phyloP scores from a whole-genome alignment of 1,140 invertebrate species.

The Psix sp. region DNA sequence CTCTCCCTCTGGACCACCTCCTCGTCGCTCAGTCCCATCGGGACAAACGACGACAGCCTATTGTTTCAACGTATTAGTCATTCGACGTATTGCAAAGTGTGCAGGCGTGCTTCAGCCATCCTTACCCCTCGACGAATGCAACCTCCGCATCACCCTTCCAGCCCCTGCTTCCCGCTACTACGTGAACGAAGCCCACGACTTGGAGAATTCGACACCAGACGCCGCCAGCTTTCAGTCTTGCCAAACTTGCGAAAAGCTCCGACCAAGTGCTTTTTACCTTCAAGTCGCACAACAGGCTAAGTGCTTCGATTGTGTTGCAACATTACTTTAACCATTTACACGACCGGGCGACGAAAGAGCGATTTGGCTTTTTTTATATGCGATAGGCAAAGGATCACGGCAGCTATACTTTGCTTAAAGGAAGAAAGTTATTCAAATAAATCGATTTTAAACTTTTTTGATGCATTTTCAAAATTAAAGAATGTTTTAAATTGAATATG shows the following conservation, averaged over 20 bases:
- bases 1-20: conserved; percentile 56
- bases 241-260: conserved; percentile 28
- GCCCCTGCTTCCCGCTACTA: not conserved
- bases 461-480: too few species aligned
- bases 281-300: conserved; percentile 22
- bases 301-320: conserved; percentile 49
- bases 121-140: conserved; percentile 52
- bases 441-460: too few species aligned
- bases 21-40: conserved; percentile 69
- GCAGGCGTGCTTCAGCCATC: conserved; percentile 63
- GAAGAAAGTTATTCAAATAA: too few species aligned
- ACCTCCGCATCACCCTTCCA: conserved; percentile 38
- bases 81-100: conserved; percentile 77
- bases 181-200: conserved; percentile 45
- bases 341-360: conserved; percentile 7
- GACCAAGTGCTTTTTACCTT: conserved; percentile 64
- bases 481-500: too few species aligned
- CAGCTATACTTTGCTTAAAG: too few species aligned
- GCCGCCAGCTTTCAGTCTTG: conserved; percentile 67
- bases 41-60: conserved; percentile 74
- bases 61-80: conserved; percentile 78
- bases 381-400: too few species aligned
- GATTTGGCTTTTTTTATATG: too few species aligned
- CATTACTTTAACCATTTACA: conserved; percentile 38
- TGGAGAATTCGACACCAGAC: conserved; percentile 63